phyloP scores from a whole-genome alignment of 2,113 vertebrate species.

The Pimephales promelas region DNA sequence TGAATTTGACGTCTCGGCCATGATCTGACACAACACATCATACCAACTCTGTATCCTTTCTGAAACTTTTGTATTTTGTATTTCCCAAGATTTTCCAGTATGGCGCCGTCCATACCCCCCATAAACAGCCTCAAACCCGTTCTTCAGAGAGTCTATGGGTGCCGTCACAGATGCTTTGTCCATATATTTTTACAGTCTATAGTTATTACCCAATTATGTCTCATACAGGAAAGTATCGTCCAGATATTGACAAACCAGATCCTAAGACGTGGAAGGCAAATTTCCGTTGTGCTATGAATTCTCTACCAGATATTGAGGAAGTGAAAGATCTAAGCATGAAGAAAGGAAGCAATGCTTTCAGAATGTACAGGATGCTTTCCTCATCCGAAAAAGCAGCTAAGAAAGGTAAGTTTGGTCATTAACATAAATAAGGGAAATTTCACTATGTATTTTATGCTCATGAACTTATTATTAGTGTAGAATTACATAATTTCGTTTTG shows the following conservation, averaged over 20 bases:
- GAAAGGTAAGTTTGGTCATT: slow-evolving; percentile 77
- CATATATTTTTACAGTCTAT: too few species aligned
- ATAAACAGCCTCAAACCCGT: too few species aligned
- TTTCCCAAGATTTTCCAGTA: too few species aligned
- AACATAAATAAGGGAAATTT: too few species aligned
- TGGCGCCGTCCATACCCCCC: too few species aligned
- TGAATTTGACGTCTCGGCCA: too few species aligned
- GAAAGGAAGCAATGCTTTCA: slow-evolving; percentile 88
- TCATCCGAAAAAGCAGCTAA: slow-evolving; percentile 82
- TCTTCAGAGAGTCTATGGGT: too few species aligned
- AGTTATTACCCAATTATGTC: background rate
- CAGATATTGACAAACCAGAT: slow-evolving; percentile 85
- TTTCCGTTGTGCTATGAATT: slow-evolving; percentile 90
- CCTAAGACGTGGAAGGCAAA: slow-evolving; percentile 92
- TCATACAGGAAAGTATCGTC: slow-evolving; percentile 83
- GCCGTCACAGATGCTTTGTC: too few species aligned
- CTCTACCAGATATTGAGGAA: slow-evolving; percentile 88
- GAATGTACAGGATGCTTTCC: slow-evolving; percentile 85
- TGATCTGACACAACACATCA: too few species aligned
- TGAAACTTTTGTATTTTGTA: too few species aligned
- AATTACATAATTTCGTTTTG: background rate
- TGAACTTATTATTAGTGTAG: background rate
- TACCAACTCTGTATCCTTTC: too few species aligned
- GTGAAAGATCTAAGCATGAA: slow-evolving; percentile 91
- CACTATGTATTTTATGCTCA: background rate